phyloP scores from a whole-genome alignment of 2,888 invertebrate species.

The Polymixis lichenea region DNA sequence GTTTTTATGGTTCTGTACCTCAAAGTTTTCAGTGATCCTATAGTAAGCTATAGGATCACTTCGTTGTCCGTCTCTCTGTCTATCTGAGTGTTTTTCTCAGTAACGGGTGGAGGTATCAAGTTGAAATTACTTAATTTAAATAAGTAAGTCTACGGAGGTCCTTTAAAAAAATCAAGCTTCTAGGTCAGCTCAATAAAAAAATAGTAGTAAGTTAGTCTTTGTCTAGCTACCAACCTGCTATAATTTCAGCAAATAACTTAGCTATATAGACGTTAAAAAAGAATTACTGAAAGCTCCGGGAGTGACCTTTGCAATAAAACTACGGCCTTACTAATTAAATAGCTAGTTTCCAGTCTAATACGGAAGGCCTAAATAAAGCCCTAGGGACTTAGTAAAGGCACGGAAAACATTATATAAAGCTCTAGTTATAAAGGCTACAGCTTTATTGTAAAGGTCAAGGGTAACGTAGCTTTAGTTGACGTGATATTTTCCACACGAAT shows the following conservation, averaged over 20 bases:
- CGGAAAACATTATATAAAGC: neutral
- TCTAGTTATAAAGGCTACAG: neutral
- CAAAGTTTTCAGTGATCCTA: too few species aligned
- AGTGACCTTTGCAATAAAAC: neutral
- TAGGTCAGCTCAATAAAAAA: too few species aligned
- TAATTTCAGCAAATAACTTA: neutral
- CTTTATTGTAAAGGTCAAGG: constrained; percentile 26
- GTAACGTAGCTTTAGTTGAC: constrained; percentile 4
- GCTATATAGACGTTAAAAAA: neutral
- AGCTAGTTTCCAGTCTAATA: neutral
- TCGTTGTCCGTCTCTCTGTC: too few species aligned
- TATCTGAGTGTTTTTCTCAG: too few species aligned
- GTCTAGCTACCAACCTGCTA: neutral
- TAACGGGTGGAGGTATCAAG: too few species aligned
- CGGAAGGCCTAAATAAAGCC: neutral
- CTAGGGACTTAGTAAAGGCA: constrained; percentile 13
- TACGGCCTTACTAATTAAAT: constrained; percentile 1
- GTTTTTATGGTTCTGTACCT: too few species aligned
- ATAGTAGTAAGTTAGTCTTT: neutral
- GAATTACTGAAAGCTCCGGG: constrained; percentile 1
- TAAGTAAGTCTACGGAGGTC: too few species aligned
- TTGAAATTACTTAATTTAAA: too few species aligned
- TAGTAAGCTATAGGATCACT: too few species aligned
- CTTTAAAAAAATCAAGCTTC: too few species aligned
- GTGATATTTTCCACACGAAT: constrained; percentile 35